A percentile compares a stretch with the other conserved stretches of the same genome.
Conservation (phyloP, 2,113 vertebrate species). For the Amblyopsis rosae region DNA sequence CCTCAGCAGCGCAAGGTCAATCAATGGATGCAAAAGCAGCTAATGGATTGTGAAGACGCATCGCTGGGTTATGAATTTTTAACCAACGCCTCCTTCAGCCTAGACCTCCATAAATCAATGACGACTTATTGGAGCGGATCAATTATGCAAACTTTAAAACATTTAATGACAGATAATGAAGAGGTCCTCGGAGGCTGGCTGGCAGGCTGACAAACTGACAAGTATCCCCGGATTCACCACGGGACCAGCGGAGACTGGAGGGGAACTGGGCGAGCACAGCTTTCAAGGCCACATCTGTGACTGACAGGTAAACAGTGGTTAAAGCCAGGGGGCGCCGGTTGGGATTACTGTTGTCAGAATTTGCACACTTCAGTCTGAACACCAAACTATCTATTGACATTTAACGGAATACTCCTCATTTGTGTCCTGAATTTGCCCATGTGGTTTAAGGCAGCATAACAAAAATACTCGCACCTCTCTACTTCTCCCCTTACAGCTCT, state of each 20-base stretch:
- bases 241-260: slow-evolving; percentile 34
- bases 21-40: slow-evolving; percentile 92
- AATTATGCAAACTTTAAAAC: slow-evolving; percentile 99
- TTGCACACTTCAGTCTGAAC: too few species aligned
- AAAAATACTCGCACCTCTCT: too few species aligned
- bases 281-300: slow-evolving; percentile 50
- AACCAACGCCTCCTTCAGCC: slow-evolving; percentile 86
- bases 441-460: too few species aligned
- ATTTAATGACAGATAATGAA: slow-evolving; percentile 99
- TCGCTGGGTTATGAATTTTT: slow-evolving; percentile 97
- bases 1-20: slow-evolving; percentile 91
- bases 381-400: too few species aligned
- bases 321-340: not conserved
- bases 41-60: slow-evolving; percentile 99
- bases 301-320: slow-evolving; percentile 8
- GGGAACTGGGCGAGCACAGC: slow-evolving; percentile 13
- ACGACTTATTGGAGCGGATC: slow-evolving; percentile 96
- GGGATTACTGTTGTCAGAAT: too few species aligned
- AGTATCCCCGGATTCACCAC: slow-evolving; percentile 72
- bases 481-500: too few species aligned
- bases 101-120: slow-evolving; percentile 98
- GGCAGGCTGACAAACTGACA: slow-evolving; percentile 34
- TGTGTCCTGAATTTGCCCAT: too few species aligned
- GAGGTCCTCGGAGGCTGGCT: slow-evolving; percentile 80
- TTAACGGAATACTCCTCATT: too few species aligned